These are phyloP conservation scores for Dryas iulia DNA, from an alignment of 1,140 invertebrate genomes.

Conservation along the genomic window DNA sequence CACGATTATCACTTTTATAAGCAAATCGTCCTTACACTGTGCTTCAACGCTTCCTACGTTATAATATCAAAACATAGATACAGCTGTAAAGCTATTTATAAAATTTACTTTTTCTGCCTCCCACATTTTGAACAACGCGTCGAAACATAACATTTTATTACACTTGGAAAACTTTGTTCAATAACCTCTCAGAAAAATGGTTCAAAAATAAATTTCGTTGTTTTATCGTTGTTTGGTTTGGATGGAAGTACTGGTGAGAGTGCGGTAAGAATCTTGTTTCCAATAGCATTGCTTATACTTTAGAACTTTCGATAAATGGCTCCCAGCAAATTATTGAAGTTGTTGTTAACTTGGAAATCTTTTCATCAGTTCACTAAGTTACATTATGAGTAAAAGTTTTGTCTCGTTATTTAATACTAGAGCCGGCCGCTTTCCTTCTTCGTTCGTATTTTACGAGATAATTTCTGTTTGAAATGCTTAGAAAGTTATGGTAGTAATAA, in stretches of 20 bases:
- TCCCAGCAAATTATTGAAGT: slow-evolving; percentile 14
- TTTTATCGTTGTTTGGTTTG: neutral
- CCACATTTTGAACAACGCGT: too few relatives aligned
- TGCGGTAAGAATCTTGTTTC: neutral
- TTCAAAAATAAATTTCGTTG: slow-evolving; percentile 1
- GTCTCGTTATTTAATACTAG: neutral
- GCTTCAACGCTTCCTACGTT: too few relatives aligned
- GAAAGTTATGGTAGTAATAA: too few relatives aligned
- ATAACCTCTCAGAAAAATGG: neutral
- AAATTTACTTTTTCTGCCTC: too few relatives aligned
- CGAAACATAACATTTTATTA: neutral
- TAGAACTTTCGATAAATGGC: slow-evolving; percentile 18
- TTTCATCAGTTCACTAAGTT: slow-evolving; percentile 15
- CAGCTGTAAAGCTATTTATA: too few relatives aligned
- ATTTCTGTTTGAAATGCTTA: too few relatives aligned
- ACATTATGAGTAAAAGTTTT: neutral
- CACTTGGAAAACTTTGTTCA: neutral
- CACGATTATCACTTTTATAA: too few relatives aligned
- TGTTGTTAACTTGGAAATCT: slow-evolving; percentile 19
- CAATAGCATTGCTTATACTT: slow-evolving; percentile 19
- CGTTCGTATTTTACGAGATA: neutral
- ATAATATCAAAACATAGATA: too few relatives aligned
- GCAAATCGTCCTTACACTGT: too few relatives aligned
- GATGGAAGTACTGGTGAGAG: neutral
- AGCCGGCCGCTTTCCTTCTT: neutral